Evolutionary conservation across 1,140 invertebrate genomes (phyloP).

Genomic region (Drosophila yakuba): DNA sequence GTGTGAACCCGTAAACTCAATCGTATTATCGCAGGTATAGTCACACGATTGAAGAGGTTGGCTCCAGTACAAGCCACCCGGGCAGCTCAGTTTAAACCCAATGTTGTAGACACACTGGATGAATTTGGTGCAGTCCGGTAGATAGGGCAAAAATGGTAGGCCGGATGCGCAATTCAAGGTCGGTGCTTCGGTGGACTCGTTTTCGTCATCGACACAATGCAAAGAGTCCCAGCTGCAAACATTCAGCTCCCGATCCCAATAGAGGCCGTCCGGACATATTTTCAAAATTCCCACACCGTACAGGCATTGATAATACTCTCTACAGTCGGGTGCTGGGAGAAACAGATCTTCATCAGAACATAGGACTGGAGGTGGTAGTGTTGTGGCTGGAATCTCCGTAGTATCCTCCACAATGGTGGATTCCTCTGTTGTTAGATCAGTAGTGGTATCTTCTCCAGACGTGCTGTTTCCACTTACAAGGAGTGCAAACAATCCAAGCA

Average conservation of each 20-base stretch:
- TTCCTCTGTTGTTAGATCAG: slow-evolving; percentile 15
- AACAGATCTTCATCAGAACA: slow-evolving; percentile 27
- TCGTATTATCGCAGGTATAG: slow-evolving; percentile 30
- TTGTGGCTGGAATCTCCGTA: slow-evolving; percentile 16
- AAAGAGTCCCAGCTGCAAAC: slow-evolving; percentile 38
- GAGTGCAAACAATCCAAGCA: slow-evolving; percentile 7
- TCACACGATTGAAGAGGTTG: slow-evolving; percentile 45
- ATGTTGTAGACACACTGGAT: slow-evolving; percentile 46
- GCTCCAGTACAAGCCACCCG: slow-evolving; percentile 34
- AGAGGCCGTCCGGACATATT: slow-evolving; percentile 32
- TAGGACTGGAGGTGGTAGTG: slow-evolving; percentile 24
- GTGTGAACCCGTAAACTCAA: neutral
- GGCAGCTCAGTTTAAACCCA: slow-evolving; percentile 31
- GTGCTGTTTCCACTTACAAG: neutral
- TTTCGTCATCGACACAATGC: slow-evolving; percentile 7
- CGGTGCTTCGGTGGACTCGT: slow-evolving; percentile 12
- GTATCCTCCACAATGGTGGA: slow-evolving; percentile 4
- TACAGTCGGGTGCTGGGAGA: slow-evolving; percentile 35
- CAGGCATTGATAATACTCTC: slow-evolving; percentile 41
- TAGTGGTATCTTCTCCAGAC: slow-evolving; percentile 21
- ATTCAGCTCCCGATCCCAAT: slow-evolving; percentile 42
- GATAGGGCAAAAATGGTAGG: slow-evolving; percentile 25
- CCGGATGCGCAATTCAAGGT: slow-evolving; percentile 17
- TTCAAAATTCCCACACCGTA: slow-evolving; percentile 37
- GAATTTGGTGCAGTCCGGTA: slow-evolving; percentile 39